These are phyloP conservation scores for Imbricaverruca yamaguchii DNA, from an alignment of 2,888 invertebrate species.

Conservation along the genomic window DNA sequence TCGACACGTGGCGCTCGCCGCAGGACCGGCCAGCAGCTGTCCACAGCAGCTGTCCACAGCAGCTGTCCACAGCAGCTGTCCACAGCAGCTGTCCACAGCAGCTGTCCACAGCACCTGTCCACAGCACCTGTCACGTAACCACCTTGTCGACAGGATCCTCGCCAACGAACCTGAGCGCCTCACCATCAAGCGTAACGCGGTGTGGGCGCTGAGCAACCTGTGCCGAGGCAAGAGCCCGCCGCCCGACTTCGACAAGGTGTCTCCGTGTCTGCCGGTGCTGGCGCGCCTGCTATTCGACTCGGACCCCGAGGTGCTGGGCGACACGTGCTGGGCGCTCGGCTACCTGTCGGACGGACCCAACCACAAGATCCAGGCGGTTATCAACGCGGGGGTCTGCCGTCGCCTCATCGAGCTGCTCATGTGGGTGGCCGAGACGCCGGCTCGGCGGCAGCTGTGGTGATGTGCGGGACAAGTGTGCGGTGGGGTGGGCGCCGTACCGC, in stretches of 20 bases:
- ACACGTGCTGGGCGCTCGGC: slow-evolving; percentile 90
- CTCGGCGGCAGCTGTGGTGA: neutral
- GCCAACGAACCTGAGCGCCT: slow-evolving; percentile 44
- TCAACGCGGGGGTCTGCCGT: slow-evolving; percentile 57
- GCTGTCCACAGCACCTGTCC: no score
- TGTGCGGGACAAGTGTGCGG: neutral
- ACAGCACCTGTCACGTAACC: no score
- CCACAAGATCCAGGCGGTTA: slow-evolving; percentile 66
- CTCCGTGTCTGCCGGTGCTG: slow-evolving; percentile 74
- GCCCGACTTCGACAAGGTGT: slow-evolving; percentile 57
- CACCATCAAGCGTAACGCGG: slow-evolving; percentile 74
- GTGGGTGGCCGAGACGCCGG: slow-evolving; percentile 27
- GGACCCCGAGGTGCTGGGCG: slow-evolving; percentile 71
- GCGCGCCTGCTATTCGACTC: slow-evolving; percentile 68
- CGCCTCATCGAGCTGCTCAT: slow-evolving; percentile 62
- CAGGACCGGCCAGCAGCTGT: no score
- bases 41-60: no score
- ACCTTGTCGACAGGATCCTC: slow-evolving; percentile 55
- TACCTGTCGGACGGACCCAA: slow-evolving; percentile 89
- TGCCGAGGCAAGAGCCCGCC: slow-evolving; percentile 96
- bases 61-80: no score
- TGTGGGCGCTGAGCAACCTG: slow-evolving; percentile 95
- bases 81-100: no score
- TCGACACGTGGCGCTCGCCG: no score
- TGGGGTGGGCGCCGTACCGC: neutral